phyloP scores from a whole-genome alignment of 2,797 vertebrate genomes.

The Momotus momota region DNA sequence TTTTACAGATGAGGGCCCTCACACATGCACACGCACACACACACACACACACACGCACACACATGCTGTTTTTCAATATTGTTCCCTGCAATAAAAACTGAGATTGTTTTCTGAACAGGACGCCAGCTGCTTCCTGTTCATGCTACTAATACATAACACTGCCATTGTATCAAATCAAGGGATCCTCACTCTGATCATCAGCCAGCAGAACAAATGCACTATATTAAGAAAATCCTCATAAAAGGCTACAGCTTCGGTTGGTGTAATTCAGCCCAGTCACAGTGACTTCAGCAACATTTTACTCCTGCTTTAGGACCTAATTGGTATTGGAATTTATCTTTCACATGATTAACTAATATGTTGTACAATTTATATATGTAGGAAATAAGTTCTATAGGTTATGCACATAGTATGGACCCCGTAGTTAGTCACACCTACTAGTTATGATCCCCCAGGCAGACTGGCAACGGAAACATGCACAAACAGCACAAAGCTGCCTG shows the following conservation, averaged over 20 bases:
- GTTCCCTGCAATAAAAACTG: constrained; percentile 47
- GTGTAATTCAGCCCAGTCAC: constrained; percentile 1
- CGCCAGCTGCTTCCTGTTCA: constrained; percentile 68
- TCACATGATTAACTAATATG: neutral
- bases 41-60: neutral
- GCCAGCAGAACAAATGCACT: constrained; percentile 57
- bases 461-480: neutral
- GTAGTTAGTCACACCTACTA: neutral
- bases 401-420: neutral
- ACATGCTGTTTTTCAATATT: constrained; percentile 40
- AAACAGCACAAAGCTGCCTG: neutral
- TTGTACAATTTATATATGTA: neutral
- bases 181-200: constrained; percentile 62
- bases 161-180: constrained; percentile 62
- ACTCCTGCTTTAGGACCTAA: neutral
- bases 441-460: neutral
- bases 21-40: too few relatives aligned
- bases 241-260: neutral
- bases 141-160: constrained; percentile 56
- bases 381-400: neutral
- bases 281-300: constrained; percentile 29
- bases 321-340: neutral
- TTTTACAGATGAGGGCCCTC: constrained; percentile 31
- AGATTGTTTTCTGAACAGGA: constrained; percentile 63
- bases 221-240: constrained; percentile 53